phyloP scores from a whole-genome alignment of 2,888 invertebrate species.

The Tolmerus cingulatus region DNA sequence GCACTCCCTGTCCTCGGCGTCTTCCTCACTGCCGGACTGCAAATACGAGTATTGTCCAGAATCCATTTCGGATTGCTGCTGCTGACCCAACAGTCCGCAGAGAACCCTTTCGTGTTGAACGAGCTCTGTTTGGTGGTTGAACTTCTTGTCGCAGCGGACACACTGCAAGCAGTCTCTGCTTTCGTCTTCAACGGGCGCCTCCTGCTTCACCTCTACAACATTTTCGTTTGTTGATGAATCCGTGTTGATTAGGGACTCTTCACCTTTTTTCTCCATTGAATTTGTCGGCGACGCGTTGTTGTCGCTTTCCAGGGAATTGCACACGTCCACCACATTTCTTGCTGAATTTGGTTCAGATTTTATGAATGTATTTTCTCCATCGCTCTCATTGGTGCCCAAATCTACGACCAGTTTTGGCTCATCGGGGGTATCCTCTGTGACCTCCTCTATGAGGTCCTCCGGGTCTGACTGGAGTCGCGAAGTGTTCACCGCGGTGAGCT shows the following conservation, averaged over 20 bases:
- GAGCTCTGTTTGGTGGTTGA: slow-evolving; percentile 69
- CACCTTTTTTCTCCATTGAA: slow-evolving; percentile 43
- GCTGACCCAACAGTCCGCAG: slow-evolving; percentile 67
- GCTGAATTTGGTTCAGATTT: slow-evolving; percentile 54
- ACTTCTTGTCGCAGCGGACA: slow-evolving; percentile 68
- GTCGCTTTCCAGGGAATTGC: slow-evolving; percentile 65
- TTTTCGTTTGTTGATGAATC: slow-evolving; percentile 47
- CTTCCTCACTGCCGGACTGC: slow-evolving; percentile 70
- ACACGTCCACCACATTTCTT: slow-evolving; percentile 59
- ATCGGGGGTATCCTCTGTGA: slow-evolving; percentile 69
- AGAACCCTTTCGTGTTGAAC: slow-evolving; percentile 77
- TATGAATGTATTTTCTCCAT: slow-evolving; percentile 62
- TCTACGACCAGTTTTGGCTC: slow-evolving; percentile 73
- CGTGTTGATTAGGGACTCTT: background rate
- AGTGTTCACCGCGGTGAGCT: slow-evolving; percentile 59
- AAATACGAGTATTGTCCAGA: slow-evolving; percentile 50
- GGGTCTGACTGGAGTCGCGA: slow-evolving; percentile 63
- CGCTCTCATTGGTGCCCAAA: slow-evolving; percentile 69
- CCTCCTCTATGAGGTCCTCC: slow-evolving; percentile 70
- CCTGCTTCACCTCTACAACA: slow-evolving; percentile 44
- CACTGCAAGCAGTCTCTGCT: slow-evolving; percentile 65
- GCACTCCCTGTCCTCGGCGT: slow-evolving; percentile 66
- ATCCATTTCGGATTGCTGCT: slow-evolving; percentile 63
- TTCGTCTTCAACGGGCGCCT: slow-evolving; percentile 41
- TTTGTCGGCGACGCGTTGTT: slow-evolving; percentile 42